A percentile compares a stretch with the other conserved stretches of the same genome.
phyloP scores from a whole-genome alignment of 2,797 vertebrate genomes.

The Galago senegalensis region DNA sequence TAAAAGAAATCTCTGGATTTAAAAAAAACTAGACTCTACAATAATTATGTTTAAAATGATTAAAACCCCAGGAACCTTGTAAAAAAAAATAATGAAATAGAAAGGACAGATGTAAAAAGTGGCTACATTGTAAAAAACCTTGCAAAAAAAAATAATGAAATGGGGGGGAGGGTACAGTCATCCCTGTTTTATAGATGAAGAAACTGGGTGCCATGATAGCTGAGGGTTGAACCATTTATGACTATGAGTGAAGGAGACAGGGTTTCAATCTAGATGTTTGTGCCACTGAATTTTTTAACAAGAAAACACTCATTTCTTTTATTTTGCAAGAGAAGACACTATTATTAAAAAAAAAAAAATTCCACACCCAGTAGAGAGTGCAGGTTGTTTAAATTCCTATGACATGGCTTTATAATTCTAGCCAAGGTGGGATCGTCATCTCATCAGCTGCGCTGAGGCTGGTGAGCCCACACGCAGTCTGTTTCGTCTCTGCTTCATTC shows the following conservation, averaged over 20 bases:
- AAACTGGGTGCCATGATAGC: not conserved
- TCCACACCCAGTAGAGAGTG: not conserved
- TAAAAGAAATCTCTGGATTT: not conserved
- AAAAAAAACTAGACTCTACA: not conserved
- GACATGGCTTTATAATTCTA: not conserved
- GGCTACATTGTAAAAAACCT: not conserved
- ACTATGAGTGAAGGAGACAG: not conserved
- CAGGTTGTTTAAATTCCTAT: not conserved
- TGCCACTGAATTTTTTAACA: not conserved
- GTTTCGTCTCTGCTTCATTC: not conserved
- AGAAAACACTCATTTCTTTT: not conserved
- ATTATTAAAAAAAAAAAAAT: not conserved
- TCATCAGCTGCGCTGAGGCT: not conserved
- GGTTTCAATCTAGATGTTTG: not conserved
- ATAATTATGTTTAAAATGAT: not conserved
- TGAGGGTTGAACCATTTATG: accelerated
- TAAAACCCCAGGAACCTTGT: not conserved
- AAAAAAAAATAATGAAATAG: not conserved
- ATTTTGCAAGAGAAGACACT: slow-evolving; percentile 1
- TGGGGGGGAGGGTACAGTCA: not conserved
- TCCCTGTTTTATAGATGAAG: not conserved
- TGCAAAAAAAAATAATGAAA: too few relatives aligned
- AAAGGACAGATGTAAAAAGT: not conserved
- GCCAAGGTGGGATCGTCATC: not conserved
- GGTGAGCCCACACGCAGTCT: not conserved